Evolutionary conservation across 2,113 vertebrate species (phyloP), one percentile per base, ranked within the genome.

Genomic region (Hyla sarda): DNA sequence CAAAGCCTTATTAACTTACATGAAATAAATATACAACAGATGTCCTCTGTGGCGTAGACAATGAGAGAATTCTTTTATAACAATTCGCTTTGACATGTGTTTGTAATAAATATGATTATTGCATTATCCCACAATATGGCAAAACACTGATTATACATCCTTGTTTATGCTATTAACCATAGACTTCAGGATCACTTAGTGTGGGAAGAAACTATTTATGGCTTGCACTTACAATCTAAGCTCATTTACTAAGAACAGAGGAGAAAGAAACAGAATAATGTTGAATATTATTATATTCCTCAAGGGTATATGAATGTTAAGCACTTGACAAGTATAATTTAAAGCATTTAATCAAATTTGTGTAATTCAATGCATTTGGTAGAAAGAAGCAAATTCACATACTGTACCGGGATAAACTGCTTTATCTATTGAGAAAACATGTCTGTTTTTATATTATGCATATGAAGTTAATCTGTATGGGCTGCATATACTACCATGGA

Each of bases 11-110:
- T 92, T 93, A 93, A 85, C 82, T 90, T 92, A 91, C 90, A 93
- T 60, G 82, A 79, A 88, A 47, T 89, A 94, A 92, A 95, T 93
- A 85, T 28, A 89, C 89, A 89, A 90, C 93, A 93, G 92, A 93
- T 95, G 92, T 92, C 86, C 86, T 90, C 48, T 88, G 89, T 0
- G 3, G 85, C 75, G 89, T 82, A 88, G 90, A 89, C 88, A 89
- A 88, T 91, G 89, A 91, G 89, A 91, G 90, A 92, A 92, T 90
- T 77, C 58, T 90, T 80, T 83, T 86, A 62, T 69, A 89, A 83
- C 85, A 91, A 89, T 91, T 88, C 85, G 88, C 88, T 60, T 85
- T 90, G 89, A 83, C 91, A 93, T 93, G 87, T 91, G 91, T 92
- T 94, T 93, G 88, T 91, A 89, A 91, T 94, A 88, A 93, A 84